Evolutionary conservation across 2,113 vertebrate genomes (phyloP), one percentile per base, ranked within the genome.

Genomic region (Azemiops feae): DNA sequence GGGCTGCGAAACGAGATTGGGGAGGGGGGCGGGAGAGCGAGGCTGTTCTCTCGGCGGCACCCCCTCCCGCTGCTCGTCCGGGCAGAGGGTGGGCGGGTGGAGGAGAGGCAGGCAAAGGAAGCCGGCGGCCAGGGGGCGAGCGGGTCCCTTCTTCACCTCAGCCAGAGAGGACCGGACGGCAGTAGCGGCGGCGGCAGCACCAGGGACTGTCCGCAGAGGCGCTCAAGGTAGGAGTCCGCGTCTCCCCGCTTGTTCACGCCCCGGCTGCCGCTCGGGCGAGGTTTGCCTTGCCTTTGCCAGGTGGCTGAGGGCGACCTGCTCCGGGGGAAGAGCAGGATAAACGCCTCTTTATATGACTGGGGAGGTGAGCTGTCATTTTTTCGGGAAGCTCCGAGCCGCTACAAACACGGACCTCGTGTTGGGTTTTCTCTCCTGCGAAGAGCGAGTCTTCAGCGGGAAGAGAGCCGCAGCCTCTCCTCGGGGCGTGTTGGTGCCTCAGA

Each of bases 191-290:
- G 91, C 85, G 8, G 55, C 54, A 14, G 91, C 90, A 57, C 20
- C 5, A 6, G 30, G 57, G 58, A 25, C 23, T 50, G 86, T n/a
- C 86, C 45, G 8, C 16, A 5, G 5, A 23, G 87, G 87, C 60
- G 92, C 87, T 81, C 87, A 43, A 91, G 93, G 93, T 93, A 93
- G 86, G 92, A 91, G 58, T 50, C 86, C 86, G 25, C 25, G 87
- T 87, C 87, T 53, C 30, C 87, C 27, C 30, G 23, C 52, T 53
- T 47, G 5, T 39, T 81, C 74, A 43, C n/a, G 69, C n/a, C 20
- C n/a, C 64, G 64, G 58, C 58, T 64, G 58, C 60, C 47, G 30
- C 47, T 34, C 25, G 25, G 88, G 55, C 16, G 39, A 43, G 89
- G 7, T 58, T 64, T 27, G 89, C 39, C 74, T 39, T 43, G 74